These are phyloP conservation scores for Chiloscyllium punctatum DNA, from an alignment of 2,797 vertebrate species.

Conservation along the genomic window DNA sequence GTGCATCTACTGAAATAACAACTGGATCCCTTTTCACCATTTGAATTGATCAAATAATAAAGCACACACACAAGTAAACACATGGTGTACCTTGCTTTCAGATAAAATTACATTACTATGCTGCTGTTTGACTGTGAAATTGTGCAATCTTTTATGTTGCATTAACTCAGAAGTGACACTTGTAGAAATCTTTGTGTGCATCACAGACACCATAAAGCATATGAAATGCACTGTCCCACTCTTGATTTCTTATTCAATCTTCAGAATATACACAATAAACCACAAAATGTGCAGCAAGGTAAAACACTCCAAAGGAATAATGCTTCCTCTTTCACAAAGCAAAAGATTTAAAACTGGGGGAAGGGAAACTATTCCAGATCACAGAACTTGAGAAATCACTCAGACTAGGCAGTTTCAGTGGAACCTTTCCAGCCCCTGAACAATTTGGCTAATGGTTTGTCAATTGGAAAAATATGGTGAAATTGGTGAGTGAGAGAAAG, in stretches of 20 bases:
- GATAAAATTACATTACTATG: background rate
- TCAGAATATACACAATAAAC: background rate
- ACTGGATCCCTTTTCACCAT: background rate
- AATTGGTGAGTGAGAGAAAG: too few relatives aligned
- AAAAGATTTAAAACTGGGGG: background rate
- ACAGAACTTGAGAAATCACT: background rate
- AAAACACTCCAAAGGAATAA: background rate
- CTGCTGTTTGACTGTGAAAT: background rate
- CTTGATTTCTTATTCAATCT: background rate
- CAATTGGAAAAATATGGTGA: too few relatives aligned
- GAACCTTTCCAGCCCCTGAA: too few relatives aligned
- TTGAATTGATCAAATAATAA: background rate
- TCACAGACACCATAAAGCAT: background rate
- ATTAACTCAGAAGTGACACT: background rate
- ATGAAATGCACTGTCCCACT: background rate
- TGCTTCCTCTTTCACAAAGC: background rate
- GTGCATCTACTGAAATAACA: background rate
- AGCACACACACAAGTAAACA: too few relatives aligned
- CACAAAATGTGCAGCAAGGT: background rate
- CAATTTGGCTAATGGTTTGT: too few relatives aligned
- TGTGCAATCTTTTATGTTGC: background rate
- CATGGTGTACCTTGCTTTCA: background rate
- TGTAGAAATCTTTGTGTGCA: background rate
- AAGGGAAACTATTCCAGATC: background rate
- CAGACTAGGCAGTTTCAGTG: background rate